phyloP scores from a whole-genome alignment of 2,888 invertebrate genomes.

The Sesia apiformis region DNA sequence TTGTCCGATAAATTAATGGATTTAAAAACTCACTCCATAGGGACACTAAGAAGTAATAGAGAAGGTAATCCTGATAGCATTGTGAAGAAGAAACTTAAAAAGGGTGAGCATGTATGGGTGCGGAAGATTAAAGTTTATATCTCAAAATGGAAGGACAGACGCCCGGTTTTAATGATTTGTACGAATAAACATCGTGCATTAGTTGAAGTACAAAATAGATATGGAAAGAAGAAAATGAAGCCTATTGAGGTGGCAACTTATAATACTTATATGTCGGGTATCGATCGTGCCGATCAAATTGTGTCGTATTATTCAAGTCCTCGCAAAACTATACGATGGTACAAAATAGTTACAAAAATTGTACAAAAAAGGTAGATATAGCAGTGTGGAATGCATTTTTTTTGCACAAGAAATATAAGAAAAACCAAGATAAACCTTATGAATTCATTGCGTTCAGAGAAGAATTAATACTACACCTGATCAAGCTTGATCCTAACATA shows the following conservation, averaged over 20 bases:
- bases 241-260: constrained; percentile 9
- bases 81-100: constrained; percentile 10
- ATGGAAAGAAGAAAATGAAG: constrained; percentile 3
- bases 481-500: background rate
- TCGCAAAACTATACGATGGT: background rate
- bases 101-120: constrained; percentile 11
- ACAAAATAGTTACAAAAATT: too few species aligned
- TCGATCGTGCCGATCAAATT: constrained; percentile 12
- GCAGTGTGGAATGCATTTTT: background rate
- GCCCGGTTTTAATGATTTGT: constrained; percentile 10
- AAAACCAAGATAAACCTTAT: background rate
- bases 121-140: constrained; percentile 14
- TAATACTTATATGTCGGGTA: constrained; percentile 11
- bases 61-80: constrained; percentile 12
- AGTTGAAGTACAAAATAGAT: constrained; percentile 7
- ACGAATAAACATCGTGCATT: constrained; percentile 9
- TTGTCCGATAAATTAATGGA: constrained; percentile 12
- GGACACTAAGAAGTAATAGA: constrained; percentile 13
- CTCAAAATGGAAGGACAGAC: constrained; percentile 11
- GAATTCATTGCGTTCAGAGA: background rate
- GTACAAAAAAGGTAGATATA: background rate
- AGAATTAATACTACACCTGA: background rate
- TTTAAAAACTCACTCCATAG: constrained; percentile 12
- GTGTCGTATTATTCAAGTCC: constrained; percentile 9
- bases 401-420: background rate